Conservation (phyloP, 2,797 vertebrate genomes). For the Vireo griseus region DNA sequence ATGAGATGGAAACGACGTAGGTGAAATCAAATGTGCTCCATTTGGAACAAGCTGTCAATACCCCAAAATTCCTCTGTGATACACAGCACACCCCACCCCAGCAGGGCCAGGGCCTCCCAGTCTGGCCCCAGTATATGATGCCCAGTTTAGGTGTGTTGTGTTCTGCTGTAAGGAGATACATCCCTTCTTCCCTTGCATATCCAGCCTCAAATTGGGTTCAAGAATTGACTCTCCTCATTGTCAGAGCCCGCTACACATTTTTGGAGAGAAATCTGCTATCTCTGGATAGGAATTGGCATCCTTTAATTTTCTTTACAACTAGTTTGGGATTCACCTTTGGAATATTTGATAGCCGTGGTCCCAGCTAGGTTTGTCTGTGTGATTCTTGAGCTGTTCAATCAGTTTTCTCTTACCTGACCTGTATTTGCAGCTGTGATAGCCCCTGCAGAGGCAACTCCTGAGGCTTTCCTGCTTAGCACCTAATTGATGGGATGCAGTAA, state of each 20-base stretch:
- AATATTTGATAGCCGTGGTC: background rate
- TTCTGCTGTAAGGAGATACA: background rate
- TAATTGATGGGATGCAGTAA: conserved; percentile 43
- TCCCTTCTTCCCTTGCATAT: background rate
- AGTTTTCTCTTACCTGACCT: background rate
- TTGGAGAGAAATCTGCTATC: background rate
- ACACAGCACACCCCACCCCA: background rate
- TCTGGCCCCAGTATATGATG: background rate
- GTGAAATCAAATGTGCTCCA: background rate
- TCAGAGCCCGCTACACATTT: background rate
- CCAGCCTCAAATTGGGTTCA: background rate
- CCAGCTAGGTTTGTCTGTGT: background rate
- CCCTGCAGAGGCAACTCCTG: conserved; percentile 25
- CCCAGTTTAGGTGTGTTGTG: background rate
- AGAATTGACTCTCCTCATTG: background rate
- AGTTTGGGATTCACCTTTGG: background rate
- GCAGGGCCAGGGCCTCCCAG: background rate
- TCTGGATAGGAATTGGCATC: background rate
- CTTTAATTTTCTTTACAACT: background rate
- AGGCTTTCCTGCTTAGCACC: conserved; percentile 53
- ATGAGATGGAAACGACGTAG: background rate
- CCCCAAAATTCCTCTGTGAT: background rate
- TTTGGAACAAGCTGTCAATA: background rate
- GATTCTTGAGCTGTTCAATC: background rate
- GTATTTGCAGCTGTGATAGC: conserved; percentile 2